Evolutionary conservation across 2,113 vertebrate species (phyloP), one percentile per base, ranked within the genome.

Genomic region (Notothenia coriiceps): DNA sequence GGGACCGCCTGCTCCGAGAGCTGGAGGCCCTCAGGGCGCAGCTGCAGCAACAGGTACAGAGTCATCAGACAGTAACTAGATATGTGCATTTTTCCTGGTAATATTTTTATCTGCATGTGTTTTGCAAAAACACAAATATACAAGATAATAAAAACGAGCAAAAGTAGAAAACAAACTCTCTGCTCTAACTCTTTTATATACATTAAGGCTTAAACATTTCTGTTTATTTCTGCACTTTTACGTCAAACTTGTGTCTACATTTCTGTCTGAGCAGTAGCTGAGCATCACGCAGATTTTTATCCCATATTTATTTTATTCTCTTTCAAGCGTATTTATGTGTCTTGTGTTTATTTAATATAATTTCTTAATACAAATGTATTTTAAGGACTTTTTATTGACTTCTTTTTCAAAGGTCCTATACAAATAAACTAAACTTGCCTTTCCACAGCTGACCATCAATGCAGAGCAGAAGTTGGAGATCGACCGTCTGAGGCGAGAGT

Each of bases 41-140:
- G 80, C 94, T 97, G n/a, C 94, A 92, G 83, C 92, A 96, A n/a
- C 95, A 95, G 94, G 96, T 96, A 88, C 3, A 35, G 0, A 0
- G 2, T 2, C 46, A 14, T 3, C 2, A 14, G 12, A 47, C 10
- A 47, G 46, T 40, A 40, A 40, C 35, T 40, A 40, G 7, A 40
- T 7, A 40, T 40, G 35, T 40, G 35, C 35, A 40, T 40, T 6
- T 40, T 6, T 6, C 35, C 7, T 40, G 35, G 35, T 40, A 40
- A 6, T 40, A 40, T 40, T 40, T 40, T 1, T 40, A 40, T 40
- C 35, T 40, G 35, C 35, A 40, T 8, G 35, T 40, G 35, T 40
- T 40, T 40, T 7, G 6, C 35, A 6, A 40, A 40, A 40, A 6
- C 35, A 40, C 35, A 40, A 40, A 40, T 40, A 40, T 40, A 40